These are phyloP conservation scores for Ranitomeya imitator DNA, from an alignment of 2,113 vertebrate species.

Conservation along the genomic window DNA sequence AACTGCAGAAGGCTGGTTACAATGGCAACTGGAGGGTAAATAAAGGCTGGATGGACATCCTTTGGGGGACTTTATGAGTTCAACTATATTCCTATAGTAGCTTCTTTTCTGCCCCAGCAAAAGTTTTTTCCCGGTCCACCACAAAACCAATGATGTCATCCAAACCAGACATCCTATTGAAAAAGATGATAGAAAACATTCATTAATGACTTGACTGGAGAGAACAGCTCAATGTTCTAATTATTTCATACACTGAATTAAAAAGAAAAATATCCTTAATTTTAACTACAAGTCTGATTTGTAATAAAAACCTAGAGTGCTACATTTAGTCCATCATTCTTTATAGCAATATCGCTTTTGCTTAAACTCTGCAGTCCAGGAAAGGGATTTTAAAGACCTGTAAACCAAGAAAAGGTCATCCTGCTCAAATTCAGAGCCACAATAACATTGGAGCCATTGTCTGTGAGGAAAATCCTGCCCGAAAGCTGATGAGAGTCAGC, in stretches of 20 bases:
- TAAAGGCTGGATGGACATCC: too few species aligned
- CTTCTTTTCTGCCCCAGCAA: background rate
- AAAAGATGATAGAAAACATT: background rate
- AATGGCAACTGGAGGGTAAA: too few species aligned
- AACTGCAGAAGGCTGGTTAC: too few species aligned
- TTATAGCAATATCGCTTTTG: slow-evolving; percentile 6
- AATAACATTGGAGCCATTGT: slow-evolving; percentile 51
- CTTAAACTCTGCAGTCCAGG: slow-evolving; percentile 28
- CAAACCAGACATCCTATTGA: background rate
- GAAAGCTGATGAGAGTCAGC: slow-evolving; percentile 38
- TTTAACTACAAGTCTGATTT: background rate
- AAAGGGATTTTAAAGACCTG: slow-evolving; percentile 46
- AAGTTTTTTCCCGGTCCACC: background rate
- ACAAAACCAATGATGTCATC: background rate
- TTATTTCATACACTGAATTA: background rate
- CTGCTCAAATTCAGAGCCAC: slow-evolving; percentile 32
- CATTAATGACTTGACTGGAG: background rate
- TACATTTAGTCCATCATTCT: slow-evolving; percentile 2
- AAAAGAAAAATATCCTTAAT: background rate
- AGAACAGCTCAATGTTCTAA: background rate
- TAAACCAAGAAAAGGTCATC: slow-evolving; percentile 39
- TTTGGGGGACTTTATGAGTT: background rate
- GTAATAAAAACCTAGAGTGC: background rate
- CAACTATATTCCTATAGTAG: background rate
- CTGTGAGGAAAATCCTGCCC: slow-evolving; percentile 39